Evolutionary conservation across 2,113 vertebrate genomes (phyloP), one percentile per base, ranked within the genome.

Genomic region (Onychostruthus taczanowskii): DNA sequence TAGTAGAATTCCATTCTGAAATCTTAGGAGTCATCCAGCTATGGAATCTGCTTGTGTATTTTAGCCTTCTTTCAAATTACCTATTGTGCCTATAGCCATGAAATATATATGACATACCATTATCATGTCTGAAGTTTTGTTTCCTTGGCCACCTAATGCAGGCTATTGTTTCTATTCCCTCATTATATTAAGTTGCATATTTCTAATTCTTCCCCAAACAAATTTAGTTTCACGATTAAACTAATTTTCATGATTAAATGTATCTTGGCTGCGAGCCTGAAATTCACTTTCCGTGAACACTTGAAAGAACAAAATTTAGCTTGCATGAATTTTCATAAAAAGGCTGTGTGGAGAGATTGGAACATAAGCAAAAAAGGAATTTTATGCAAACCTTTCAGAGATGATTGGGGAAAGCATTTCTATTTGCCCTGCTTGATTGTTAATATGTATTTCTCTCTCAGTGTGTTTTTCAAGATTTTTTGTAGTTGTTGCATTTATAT

Each of bases 241-340:
- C 91, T 95, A 95, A 94, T 96, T 95, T 95, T 91, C 78, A 46
- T 95, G 74, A 94, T 96, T 93, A 94, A 94, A 95, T 63, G 43
- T 55, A 37, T 63, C 84, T 96, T 97, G 95, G 93, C 95, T 93
- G 67, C 4, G 3, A 92, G 95, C 94, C 95, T 88, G 81, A 95
- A 97, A 94, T 85, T 89, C 84, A 93, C 75, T 95, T 96, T 95
- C 91, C 63, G 67, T 95, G 90, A 95, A 94, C 43, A 91, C 63
- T 93, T 93, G 67, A 95, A 95, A 90, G 94, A 94, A 69, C 19
- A 87, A 88, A 95, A 97, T 66, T 89, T 95, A 94, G 85, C 84
- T 95, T 8, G 3, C 73, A 91, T 94, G 64, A 94, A 92, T 95
- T 97, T 95, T 96, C 84, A 90, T 95, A 28, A 94, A 96, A 95